These are phyloP conservation scores for Periophthalmodon schlosseri DNA, from an alignment of 2,113 vertebrate genomes.

Conservation along the genomic window DNA sequence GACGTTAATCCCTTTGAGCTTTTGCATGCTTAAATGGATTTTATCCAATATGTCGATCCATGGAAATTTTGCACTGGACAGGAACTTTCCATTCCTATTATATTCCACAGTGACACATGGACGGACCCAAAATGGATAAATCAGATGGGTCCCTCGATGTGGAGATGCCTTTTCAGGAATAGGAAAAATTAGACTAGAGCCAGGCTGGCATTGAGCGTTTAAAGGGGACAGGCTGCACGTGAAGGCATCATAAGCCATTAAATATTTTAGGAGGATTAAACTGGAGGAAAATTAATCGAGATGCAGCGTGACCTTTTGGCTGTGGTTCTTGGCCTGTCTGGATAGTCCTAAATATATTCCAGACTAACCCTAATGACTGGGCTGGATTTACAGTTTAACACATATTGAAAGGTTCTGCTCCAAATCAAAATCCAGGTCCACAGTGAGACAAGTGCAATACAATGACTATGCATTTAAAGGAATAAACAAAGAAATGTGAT, in stretches of 20 bases:
- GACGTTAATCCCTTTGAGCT: slow-evolving; percentile 6
- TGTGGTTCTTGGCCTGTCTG: neutral
- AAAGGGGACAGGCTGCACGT: slow-evolving; percentile 28
- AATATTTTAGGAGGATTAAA: slow-evolving; percentile 21
- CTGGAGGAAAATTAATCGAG: slow-evolving; percentile 2
- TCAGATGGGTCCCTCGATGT: slow-evolving; percentile 61
- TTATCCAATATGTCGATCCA: slow-evolving; percentile 35
- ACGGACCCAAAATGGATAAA: slow-evolving; percentile 70
- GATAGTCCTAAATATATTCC: neutral
- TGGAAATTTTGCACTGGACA: slow-evolving; percentile 64
- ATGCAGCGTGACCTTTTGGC: slow-evolving; percentile 10
- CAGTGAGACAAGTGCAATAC: neutral
- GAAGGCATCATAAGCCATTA: slow-evolving; percentile 42
- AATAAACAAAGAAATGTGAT: neutral
- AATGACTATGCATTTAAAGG: neutral
- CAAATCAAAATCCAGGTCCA: neutral
- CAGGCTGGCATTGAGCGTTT: slow-evolving; percentile 46
- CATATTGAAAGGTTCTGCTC: neutral
- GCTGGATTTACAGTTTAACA: neutral
- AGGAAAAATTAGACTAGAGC: slow-evolving; percentile 59
- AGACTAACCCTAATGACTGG: slow-evolving; percentile 10
- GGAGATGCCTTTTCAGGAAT: slow-evolving; percentile 63
- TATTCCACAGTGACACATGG: slow-evolving; percentile 67
- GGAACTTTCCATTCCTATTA: slow-evolving; percentile 71
- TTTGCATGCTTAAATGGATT: slow-evolving; percentile 38